Base-by-base conservation (phyloP, 2,113 vertebrate species). In the Mirza zaza region DNA sequence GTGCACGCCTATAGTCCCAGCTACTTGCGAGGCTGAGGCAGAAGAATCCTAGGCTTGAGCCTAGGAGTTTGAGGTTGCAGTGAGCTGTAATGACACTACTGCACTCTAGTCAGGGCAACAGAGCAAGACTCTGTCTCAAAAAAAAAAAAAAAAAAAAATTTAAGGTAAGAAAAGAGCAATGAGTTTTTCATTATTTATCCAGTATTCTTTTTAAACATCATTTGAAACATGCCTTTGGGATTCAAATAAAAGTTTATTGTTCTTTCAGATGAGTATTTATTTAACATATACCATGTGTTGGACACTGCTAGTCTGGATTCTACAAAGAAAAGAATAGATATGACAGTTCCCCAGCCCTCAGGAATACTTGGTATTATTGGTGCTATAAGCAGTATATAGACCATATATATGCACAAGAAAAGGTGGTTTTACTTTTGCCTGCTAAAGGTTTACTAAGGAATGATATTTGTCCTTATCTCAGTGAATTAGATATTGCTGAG, bases 91-190 rank as follows among this genome's bases (percentile, higher is more conserved):
- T 57, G 55, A 57, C 21, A 20, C 55, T 20, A 57, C 55, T 57
- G 55, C 55, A 57, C 20, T 57, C 7, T 57, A 57, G 55, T 20
- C 55, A 57, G 55, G 20, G 55, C 20, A 7, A 57, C 55, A 21
- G 55, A 57, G 55, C 55, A 57, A 57, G 55, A 57, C 55, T 57
- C 55, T 21, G 55, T 57, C 55, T 57, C 18, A 57, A 57, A 21
- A 57, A 57, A 57, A 21, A 52, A 14, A 50, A 50, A 50, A 50
- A 55, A 57, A 21, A 57, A 97, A 99, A 99, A 98, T 99, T 99
- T 98, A 99, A 99, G 99, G 99, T 99, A 98, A 91, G 97, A 96
- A 96, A 55, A 27, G 45, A 84, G 1, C 0, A 71, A 88, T 80
- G 32, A 65, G 86, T 65, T 81, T 96, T 95, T 89, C 68, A 1